Base-by-base conservation (phyloP, 2,888 invertebrate genomes). In the Erebia aethiops region DNA sequence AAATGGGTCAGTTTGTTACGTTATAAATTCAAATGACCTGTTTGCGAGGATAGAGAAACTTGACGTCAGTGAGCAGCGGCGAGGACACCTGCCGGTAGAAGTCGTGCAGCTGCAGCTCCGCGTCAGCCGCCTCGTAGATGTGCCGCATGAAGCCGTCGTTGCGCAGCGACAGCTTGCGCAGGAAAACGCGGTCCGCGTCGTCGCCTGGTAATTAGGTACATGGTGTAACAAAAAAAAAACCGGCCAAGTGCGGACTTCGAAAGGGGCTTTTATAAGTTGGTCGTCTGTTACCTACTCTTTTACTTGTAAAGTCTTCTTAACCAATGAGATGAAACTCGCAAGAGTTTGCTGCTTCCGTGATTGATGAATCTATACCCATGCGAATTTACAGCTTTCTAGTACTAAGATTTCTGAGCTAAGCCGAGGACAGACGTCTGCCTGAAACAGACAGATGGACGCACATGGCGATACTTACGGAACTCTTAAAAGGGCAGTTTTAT, bases 61-160 rank as follows among this genome's bases (percentile, higher is more conserved):
- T 92, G 70, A 96, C 95, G 80, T 96, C 94, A 1, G 95, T 89
- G 64, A 96, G 88, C 11, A 96, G 88, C 0, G 96, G 96, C 9
- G 95, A 95, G 0, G 96, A 94, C 70, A 97, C 95, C 85, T 95
- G 95, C 54, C 92, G 91, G 89, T 95, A 96, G 87, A 96, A 96
- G 82, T 95, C 94, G 61, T 94, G 89, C 58, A 97, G 88, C 84
- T 96, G 96, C 57, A 95, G 84, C 73, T 94, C 93, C 1, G 96
- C 95, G 82, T 96, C 96, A 0, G 95, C 93, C n/a, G 95, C 95
- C 83, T 95, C 96, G 86, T 96, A 96, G 76, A 97, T 96, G 83
- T 95, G 95, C 2, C 96, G 89, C 78, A 95, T 94, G 84, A 96
- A 95, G 4, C 96, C 97, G 46, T 91, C 91, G 86, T 96, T 96